Evolutionary conservation across 2,888 invertebrate species (phyloP), one percentile per base, ranked within the genome.

Genomic region (Andricus curvator): DNA sequence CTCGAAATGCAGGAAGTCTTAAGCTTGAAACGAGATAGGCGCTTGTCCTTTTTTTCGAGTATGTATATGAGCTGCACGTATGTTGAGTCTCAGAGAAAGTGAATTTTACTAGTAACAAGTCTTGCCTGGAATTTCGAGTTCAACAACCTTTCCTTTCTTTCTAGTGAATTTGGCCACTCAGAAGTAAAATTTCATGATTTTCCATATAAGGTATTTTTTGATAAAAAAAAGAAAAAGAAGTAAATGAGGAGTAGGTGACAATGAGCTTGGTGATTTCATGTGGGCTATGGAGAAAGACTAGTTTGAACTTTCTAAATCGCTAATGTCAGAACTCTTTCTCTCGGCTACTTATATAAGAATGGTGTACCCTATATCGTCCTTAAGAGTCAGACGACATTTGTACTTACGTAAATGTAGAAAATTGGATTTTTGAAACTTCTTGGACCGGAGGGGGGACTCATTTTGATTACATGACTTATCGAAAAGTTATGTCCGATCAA

Each of bases 301-400:
- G 80, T 79, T 81, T 81, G 81, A 86, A 92, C 92, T 92, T 92
- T 92, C 92, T 92, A 92, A 92, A 92, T 86, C 88, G 89, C 91
- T 91, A 92, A 92, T 91, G 91, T 92, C 90, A 91, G 88, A 86
- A 83, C 83, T 64, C 77, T 81, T 67, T 84, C 80, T 79, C 82
- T 82, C 79, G 81, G n/a, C 68, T 77, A 62, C 41, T 66, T 37
- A 74, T 67, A 81, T 82, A 85, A 86, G 78, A 78, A 82, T 82
- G 81, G 80, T 79, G 80, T 79, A 67, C 82, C 80, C 79, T 78
- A 78, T 78, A 67, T 79, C 78, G 78, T 84, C 82, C 41, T 51
- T 41, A 80, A 78, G 81, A 81, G 78, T 25, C 48, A 48, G 74
- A 20, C 20, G 74, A 74, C 33, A 74, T 74, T 74, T 56, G 6